Evolutionary conservation across 2,888 invertebrate genomes (phyloP).

Genomic region (Liodrosophila aerea): DNA sequence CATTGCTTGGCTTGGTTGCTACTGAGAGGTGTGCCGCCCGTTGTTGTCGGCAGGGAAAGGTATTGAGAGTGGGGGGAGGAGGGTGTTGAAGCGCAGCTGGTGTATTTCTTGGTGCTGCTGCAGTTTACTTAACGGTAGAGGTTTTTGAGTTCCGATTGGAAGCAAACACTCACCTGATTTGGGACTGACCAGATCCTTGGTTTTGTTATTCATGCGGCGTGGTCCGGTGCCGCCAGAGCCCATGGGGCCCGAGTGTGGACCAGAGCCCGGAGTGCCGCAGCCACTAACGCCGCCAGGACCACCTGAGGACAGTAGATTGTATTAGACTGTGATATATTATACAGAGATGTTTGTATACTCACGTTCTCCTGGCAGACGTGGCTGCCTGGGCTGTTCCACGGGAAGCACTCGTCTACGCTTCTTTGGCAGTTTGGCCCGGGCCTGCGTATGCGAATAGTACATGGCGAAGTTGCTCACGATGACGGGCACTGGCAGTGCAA

Average conservation of each 20-base stretch:
- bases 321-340: no score
- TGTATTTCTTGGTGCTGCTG: constrained; percentile 30
- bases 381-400: constrained; percentile 93
- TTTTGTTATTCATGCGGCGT: constrained; percentile 82
- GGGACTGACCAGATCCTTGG: constrained; percentile 83
- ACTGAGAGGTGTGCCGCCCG: no score
- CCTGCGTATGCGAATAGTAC: constrained; percentile 98
- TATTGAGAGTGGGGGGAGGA: constrained; percentile 14
- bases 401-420: constrained; percentile 97
- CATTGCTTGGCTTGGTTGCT: no score
- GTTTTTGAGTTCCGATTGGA: constrained; percentile 5
- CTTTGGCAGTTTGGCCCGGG: constrained; percentile 99
- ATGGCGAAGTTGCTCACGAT: constrained; percentile 99
- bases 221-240: constrained; percentile 82
- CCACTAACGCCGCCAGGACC: constrained; percentile 81
- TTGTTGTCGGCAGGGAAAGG: constrained; percentile 6
- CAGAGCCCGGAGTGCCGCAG: constrained; percentile 82
- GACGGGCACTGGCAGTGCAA: constrained; percentile 99
- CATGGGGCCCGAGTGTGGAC: constrained; percentile 81
- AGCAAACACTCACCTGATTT: constrained; percentile 81
- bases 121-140: no score
- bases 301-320: no score
- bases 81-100: constrained; percentile 14
- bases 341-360: no score
- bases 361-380: constrained; percentile 75